phyloP scores from a whole-genome alignment of 2,797 vertebrate genomes.

The Pelobates cultripes region DNA sequence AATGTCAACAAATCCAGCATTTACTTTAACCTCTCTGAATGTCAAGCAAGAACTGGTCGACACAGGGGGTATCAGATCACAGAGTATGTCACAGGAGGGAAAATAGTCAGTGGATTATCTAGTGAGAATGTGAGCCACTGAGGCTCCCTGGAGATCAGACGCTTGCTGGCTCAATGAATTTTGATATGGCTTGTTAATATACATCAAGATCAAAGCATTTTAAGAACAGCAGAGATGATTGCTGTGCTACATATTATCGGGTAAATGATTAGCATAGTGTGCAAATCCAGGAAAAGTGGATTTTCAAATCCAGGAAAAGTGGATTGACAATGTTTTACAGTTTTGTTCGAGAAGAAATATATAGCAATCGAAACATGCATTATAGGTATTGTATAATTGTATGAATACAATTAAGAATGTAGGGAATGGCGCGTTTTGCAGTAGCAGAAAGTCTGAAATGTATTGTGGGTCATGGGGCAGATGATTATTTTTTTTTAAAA shows the following conservation, averaged over 20 bases:
- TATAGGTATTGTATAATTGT: too few species aligned
- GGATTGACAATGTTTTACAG: not conserved
- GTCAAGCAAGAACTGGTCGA: constrained; percentile 1
- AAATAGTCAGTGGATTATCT: constrained; percentile 8
- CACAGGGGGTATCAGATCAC: constrained; percentile 16
- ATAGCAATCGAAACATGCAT: too few species aligned
- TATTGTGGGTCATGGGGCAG: too few species aligned
- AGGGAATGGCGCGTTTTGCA: too few species aligned
- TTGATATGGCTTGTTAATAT: constrained; percentile 34
- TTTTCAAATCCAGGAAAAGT: not conserved
- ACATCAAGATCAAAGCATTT: constrained; percentile 29
- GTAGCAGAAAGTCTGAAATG: too few species aligned
- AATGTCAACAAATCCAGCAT: not conserved
- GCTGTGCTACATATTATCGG: constrained; percentile 59
- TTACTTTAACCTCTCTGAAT: constrained; percentile 36
- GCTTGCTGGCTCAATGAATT: constrained; percentile 44
- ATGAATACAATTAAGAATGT: too few species aligned
- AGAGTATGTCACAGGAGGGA: constrained; percentile 1
- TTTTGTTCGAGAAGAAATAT: too few species aligned
- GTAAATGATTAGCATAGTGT: not conserved
- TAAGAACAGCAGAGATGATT: not conserved
- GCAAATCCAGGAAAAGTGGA: not conserved
- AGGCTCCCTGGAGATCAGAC: constrained; percentile 22
- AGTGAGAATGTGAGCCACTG: constrained; percentile 16
- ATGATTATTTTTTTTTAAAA: too few species aligned